Base-by-base conservation (phyloP, 2,888 invertebrate species). In the Nymphalis polychloros region DNA sequence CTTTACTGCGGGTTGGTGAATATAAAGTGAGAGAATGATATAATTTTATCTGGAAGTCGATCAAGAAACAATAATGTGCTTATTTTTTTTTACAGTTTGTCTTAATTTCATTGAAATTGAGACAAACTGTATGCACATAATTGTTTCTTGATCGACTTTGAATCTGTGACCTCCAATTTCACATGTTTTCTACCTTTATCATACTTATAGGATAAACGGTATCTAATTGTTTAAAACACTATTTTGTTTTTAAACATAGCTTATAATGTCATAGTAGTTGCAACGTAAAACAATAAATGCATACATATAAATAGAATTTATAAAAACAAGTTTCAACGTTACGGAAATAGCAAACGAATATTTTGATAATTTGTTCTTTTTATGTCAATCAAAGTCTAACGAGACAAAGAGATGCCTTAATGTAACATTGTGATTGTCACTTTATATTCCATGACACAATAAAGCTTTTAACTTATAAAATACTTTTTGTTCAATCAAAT, bases 401-500 rank as follows among this genome's bases (percentile, higher is more conserved):
- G 53, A 53, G 35, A 57, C 57, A 57, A 57, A 57, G 57, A 57
- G n/a, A 57, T 57, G 20, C 8, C 23, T 53, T 53, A 53, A 53
- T 53, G 57, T 35, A 41, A 57, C 57, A 23, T n/a, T 35, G 57
- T 61, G 61, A 61, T 55, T 61, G 53, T 55, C 66, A 55, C 66
- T 66, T 61, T 49, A 66, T 55, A 55, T 65, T 52, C 48, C 41
- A 47, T 61, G 23, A 61, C 66, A 61, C 66, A 61, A 66, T 55
- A 66, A 66, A 61, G 61, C 66, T 66, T 66, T 66, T 66, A 66
- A 48, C 48, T 31, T 53, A 41, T 31, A n/a, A 66, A 66, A 66
- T 66, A 55, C 20, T 48, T 41, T 61, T 66, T 16, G 23, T 16
- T 27, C 53, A 17, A 53, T 19, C 27, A 50, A 50, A 50, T 20